Conservation (phyloP, 2,888 invertebrate species). For the Megastigmus dorsalis region DNA sequence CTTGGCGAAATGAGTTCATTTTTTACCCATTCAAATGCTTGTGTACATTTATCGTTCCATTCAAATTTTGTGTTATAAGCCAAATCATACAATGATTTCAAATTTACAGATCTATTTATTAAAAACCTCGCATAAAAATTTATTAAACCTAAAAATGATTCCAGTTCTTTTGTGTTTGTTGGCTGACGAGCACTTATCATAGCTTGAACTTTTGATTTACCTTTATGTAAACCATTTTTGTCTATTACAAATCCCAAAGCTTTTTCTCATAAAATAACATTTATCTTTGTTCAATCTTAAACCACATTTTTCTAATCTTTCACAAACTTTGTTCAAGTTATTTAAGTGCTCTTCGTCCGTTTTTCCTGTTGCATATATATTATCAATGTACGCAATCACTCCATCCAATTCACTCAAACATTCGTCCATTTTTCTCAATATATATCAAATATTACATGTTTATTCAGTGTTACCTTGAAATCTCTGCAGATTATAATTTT, state of each 20-base stretch:
- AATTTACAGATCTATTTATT: slow-evolving; percentile 56
- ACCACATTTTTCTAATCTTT: slow-evolving; percentile 53
- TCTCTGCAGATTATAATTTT: slow-evolving; percentile 23
- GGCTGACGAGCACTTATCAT: slow-evolving; percentile 56
- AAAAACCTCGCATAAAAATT: slow-evolving; percentile 62
- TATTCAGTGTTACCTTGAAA: not conserved
- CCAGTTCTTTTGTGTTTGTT: too few species aligned
- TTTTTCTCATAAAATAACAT: slow-evolving; percentile 55
- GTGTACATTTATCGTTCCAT: slow-evolving; percentile 53
- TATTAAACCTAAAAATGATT: slow-evolving; percentile 58
- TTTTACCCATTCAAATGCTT: not conserved
- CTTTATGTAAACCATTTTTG: slow-evolving; percentile 57
- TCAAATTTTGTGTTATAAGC: slow-evolving; percentile 54
- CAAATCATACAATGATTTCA: slow-evolving; percentile 60
- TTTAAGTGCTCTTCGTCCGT: not conserved
- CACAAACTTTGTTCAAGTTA: slow-evolving; percentile 48
- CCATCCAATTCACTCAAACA: not conserved
- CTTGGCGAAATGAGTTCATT: not conserved
- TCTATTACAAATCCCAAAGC: slow-evolving; percentile 58
- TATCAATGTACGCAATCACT: not conserved
- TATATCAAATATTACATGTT: not conserved
- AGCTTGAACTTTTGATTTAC: slow-evolving; percentile 53
- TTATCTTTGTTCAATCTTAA: slow-evolving; percentile 55
- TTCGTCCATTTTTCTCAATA: too few species aligned
- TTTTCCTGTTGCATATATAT: too few species aligned